phyloP scores from a whole-genome alignment of 1,140 invertebrate genomes.

The Sycobia sp. region DNA sequence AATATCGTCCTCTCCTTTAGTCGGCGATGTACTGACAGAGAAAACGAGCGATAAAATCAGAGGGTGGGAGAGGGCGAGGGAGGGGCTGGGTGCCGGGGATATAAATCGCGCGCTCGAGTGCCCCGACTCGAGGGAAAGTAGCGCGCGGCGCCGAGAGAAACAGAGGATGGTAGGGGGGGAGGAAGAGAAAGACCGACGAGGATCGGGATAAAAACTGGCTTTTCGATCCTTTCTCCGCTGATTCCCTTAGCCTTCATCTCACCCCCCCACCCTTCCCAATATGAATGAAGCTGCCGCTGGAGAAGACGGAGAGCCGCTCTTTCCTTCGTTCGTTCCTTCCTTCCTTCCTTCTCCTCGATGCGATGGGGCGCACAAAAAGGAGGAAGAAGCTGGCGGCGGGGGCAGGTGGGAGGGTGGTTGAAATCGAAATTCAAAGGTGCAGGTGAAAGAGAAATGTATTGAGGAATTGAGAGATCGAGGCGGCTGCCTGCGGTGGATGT shows the following conservation, averaged over 20 bases:
- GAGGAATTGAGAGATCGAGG: background rate
- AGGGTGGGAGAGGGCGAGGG: background rate
- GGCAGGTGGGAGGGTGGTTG: background rate
- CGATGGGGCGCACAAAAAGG: too few relatives aligned
- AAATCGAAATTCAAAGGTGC: constrained; percentile 1
- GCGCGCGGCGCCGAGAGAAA: too few relatives aligned
- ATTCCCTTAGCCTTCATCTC: too few relatives aligned
- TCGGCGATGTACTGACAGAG: background rate
- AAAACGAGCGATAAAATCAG: constrained; percentile 1
- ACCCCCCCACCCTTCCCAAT: too few relatives aligned
- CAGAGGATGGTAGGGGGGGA: background rate
- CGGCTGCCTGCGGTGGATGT: too few relatives aligned
- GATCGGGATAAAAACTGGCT: background rate
- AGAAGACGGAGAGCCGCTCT: background rate
- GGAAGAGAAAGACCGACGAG: background rate
- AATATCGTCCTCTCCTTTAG: constrained; percentile 6
- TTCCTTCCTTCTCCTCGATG: too few relatives aligned
- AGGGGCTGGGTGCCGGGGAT: too few relatives aligned
- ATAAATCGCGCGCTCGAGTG: too few relatives aligned
- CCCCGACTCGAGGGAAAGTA: too few relatives aligned
- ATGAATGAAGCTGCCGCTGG: background rate
- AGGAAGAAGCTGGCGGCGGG: too few relatives aligned
- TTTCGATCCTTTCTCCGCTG: background rate
- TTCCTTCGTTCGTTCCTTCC: too few relatives aligned
- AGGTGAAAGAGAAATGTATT: background rate